Evolutionary conservation across 1,140 invertebrate genomes (phyloP).

Genomic region (Drosophila fuyamai): DNA sequence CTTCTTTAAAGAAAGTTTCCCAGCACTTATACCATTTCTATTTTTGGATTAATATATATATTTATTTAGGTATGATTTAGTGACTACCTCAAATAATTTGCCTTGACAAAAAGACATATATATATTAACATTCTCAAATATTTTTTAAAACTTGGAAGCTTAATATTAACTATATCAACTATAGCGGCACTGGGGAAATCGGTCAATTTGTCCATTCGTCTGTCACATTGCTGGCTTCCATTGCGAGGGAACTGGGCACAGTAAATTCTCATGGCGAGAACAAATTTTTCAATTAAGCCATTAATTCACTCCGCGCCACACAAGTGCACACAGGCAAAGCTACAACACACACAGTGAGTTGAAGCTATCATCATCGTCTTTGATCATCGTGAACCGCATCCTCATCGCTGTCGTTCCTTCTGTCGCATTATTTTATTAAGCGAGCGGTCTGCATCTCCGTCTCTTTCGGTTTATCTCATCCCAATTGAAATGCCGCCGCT

Average conservation of each 20-base stretch:
- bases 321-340: slow-evolving; percentile 34
- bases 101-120: background rate
- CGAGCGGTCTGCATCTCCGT: slow-evolving; percentile 35
- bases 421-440: slow-evolving; percentile 83
- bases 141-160: background rate
- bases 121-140: background rate
- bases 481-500: slow-evolving; percentile 42
- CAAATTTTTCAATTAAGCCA: slow-evolving; percentile 84
- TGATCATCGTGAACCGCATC: slow-evolving; percentile 53
- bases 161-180: slow-evolving; percentile 1
- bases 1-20: too few species aligned
- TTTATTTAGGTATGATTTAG: too few species aligned
- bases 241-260: slow-evolving; percentile 36
- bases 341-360: slow-evolving; percentile 33
- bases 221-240: slow-evolving; percentile 47
- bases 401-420: slow-evolving; percentile 60
- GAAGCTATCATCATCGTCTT: slow-evolving; percentile 55
- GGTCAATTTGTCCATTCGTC: slow-evolving; percentile 64
- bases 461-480: slow-evolving; percentile 20
- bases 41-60: too few species aligned
- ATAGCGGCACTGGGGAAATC: slow-evolving; percentile 18
- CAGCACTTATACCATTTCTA: too few species aligned
- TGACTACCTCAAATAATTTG: background rate
- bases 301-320: slow-evolving; percentile 80
- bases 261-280: slow-evolving; percentile 75